phyloP scores from a whole-genome alignment of 2,888 invertebrate genomes.

The Agriopis marginaria region DNA sequence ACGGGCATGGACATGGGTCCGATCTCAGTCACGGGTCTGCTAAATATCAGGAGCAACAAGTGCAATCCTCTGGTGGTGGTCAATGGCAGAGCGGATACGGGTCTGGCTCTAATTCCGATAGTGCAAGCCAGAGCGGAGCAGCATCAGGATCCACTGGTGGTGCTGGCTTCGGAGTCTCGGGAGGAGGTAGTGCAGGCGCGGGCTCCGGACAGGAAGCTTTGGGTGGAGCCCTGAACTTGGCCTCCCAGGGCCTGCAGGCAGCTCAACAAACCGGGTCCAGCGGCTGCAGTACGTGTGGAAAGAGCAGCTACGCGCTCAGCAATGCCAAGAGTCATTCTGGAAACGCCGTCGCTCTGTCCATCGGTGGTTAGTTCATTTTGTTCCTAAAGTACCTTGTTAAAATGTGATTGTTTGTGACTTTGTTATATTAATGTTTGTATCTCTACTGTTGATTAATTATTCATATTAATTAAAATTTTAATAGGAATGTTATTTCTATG shows the following conservation, averaged over 20 bases:
- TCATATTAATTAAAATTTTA: not conserved
- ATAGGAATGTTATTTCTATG: constrained; percentile 2
- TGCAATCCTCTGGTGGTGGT: constrained; percentile 27
- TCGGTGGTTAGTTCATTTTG: constrained; percentile 48
- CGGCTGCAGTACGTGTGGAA: constrained; percentile 72
- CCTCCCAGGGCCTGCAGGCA: constrained; percentile 44
- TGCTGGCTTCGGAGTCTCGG: constrained; percentile 15
- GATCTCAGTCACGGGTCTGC: constrained; percentile 5
- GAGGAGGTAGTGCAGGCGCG: constrained; percentile 14
- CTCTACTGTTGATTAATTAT: not conserved
- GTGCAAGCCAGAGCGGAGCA: constrained; percentile 31
- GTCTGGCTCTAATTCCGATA: constrained; percentile 14
- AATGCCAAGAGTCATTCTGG: constrained; percentile 77
- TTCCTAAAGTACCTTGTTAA: not conserved
- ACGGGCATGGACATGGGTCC: constrained; percentile 23
- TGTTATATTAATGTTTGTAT: not conserved
- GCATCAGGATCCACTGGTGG: constrained; percentile 12
- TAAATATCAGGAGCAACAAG: constrained; percentile 26
- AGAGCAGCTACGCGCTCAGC: constrained; percentile 72
- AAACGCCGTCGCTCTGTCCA: constrained; percentile 73
- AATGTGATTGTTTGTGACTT: constrained; percentile 10
- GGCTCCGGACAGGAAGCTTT: constrained; percentile 30
- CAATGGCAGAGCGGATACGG: constrained; percentile 24
- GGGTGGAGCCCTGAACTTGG: constrained; percentile 45
- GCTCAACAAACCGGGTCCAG: constrained; percentile 34